Evolutionary conservation across 1,140 invertebrate species (phyloP), one percentile per base, ranked within the genome.

Genomic region (Drosophila kikkawai): DNA sequence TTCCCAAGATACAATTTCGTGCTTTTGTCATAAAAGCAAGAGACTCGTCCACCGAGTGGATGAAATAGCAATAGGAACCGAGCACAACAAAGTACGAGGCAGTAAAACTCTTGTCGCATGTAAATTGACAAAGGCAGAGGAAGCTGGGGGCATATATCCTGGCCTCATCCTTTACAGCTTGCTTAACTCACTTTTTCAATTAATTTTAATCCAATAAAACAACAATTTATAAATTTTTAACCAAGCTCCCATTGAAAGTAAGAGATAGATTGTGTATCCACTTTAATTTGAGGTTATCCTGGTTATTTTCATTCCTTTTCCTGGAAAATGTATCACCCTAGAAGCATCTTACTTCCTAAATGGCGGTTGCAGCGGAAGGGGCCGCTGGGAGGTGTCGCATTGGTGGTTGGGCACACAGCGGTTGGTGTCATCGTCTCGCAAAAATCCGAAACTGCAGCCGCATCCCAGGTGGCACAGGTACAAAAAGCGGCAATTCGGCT

Each of bases 1-100:
- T 51, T 83, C 73, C 79, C 71, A 67, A 80, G 80, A 79, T 66
- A 85, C 82, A 85, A 81, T 83, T 80, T 77, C 48, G 65, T 73
- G 71, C 22, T 68, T 50, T 70, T 65, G 71, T 69, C 71, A 80
- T 87, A 88, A 87, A 87, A 53, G 55, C 47, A 68, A 68, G 34
- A 39, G 56, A 85, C 76, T 65, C 69, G 45, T 48, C 69, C 66
- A 67, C 50, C 32, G 45, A 73, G 67, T 51, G 66, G 78, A 86
- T 76, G 64, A 47, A 68, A 68, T 47, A 41, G 53, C 67, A 73
- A 48, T 57, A 48, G 70, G 63, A 58, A 51, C 36, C 22, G 36
- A 36, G 39, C 11, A 29, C 15, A 41, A 75, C 65, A 32, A 36
- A 56, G 39, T 42, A 79, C 42, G 59, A 26, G 44, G 53, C 39